Conservation (phyloP, 2,888 invertebrate genomes). For the Synergus itoensis region DNA sequence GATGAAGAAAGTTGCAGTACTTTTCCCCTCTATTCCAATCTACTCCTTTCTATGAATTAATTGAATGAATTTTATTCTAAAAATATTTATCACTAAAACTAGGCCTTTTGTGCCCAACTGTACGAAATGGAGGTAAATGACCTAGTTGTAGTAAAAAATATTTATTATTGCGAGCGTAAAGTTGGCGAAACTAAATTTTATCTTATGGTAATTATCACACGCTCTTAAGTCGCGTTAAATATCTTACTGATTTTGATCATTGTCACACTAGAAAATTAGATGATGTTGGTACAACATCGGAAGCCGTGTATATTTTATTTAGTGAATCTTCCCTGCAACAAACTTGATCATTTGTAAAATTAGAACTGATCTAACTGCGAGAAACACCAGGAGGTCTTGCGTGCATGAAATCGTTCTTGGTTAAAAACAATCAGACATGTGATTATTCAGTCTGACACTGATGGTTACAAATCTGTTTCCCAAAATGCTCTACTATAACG, state of each 20-base stretch:
- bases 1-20: not conserved
- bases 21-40: too few species aligned
- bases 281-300: not conserved
- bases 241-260: not conserved
- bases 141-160: too few species aligned
- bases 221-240: not conserved
- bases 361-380: conserved; percentile 68
- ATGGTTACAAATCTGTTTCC: not conserved
- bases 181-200: too few species aligned
- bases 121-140: too few species aligned
- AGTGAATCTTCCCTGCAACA: not conserved
- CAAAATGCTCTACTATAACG: not conserved
- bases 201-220: too few species aligned
- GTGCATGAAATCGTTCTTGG: conserved; percentile 1
- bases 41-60: too few species aligned
- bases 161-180: too few species aligned
- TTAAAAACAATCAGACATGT: conserved; percentile 30
- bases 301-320: not conserved
- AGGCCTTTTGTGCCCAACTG: too few species aligned
- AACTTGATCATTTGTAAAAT: conserved; percentile 63
- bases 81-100: too few species aligned
- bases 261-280: not conserved
- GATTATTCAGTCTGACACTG: not conserved
- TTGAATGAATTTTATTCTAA: too few species aligned
- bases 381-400: not conserved